Evolutionary conservation across 1,140 invertebrate genomes (phyloP).

Genomic region (Campodea augens): DNA sequence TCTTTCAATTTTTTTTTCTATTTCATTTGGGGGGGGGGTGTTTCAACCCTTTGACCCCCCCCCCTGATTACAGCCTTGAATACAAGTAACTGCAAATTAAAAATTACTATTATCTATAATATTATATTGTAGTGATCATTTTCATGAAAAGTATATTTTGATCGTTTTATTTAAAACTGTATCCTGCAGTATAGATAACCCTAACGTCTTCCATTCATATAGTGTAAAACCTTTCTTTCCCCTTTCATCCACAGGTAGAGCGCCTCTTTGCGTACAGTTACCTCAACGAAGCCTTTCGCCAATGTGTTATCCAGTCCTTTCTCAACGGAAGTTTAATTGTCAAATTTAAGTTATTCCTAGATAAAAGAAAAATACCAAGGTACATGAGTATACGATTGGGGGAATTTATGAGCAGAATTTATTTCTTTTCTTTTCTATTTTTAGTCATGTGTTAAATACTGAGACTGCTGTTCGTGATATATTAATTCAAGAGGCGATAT

Average conservation of each 20-base stretch:
- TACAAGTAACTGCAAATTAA: too few relatives aligned
- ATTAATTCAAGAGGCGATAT: slow-evolving; percentile 17
- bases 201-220: background rate
- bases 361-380: slow-evolving; percentile 51
- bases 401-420: too few relatives aligned
- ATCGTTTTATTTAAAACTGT: background rate
- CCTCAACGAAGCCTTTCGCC: slow-evolving; percentile 38
- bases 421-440: too few relatives aligned
- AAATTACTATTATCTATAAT: too few relatives aligned
- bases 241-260: too few relatives aligned
- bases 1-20: too few relatives aligned
- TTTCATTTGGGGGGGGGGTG: too few relatives aligned
- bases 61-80: too few relatives aligned
- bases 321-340: slow-evolving; percentile 46
- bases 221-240: too few relatives aligned
- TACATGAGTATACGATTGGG: too few relatives aligned
- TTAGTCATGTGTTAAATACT: slow-evolving; percentile 15
- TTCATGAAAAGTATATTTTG: background rate
- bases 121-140: too few relatives aligned
- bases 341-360: slow-evolving; percentile 49
- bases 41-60: too few relatives aligned
- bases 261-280: slow-evolving; percentile 27
- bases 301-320: slow-evolving; percentile 42
- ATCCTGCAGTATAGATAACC: background rate
- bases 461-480: slow-evolving; percentile 15